Evolutionary conservation across 2,888 invertebrate species (phyloP), one percentile per base, ranked within the genome.

Genomic region (Trimorus sp.): DNA sequence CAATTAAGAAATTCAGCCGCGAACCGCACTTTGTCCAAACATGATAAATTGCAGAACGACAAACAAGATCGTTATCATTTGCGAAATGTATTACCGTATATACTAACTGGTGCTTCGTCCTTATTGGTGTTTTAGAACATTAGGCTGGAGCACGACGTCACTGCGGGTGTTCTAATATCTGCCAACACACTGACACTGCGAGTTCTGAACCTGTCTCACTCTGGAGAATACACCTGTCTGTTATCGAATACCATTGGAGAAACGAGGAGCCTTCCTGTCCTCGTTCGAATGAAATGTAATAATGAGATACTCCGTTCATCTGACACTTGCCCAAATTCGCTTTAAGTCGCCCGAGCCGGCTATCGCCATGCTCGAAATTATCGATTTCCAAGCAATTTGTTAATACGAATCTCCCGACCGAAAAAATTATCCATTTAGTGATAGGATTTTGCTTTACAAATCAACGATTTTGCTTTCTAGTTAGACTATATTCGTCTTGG

Each of bases 201-300:
- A 87, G 94, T 94, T 71, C 92, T 97, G 84, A 93, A 94, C 84
- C 93, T 96, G 84, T 94, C 94, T 84, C 95, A 95, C 86, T 94
- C 95, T 0, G 96, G 97, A 1, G 94, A 95, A 71, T 98, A 97
- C 91, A 94, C 96, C 38, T 97, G 97, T 90, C 94, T 96, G 68
- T 97, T 97, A 5, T 93, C 94, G 80, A 97, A 97, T 90, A 93
- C 94, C 1, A 96, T 97, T 89, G 97, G 97, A 59, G 96, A 96
- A 90, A 95, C 96, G 3, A 93, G 95, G 84, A 97, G 97, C 89
- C 94, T 95, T 69, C 95, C 96, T 7, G 92, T 96, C 79, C 94
- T 94, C 73, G 92, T 97, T 65, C 94, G 94, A 90, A 94, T 97
- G 85, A 94, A 97, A 91, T 96, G 97, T 97, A 93, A 96, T 97